These are phyloP conservation scores for Phortica variegata DNA, from an alignment of 1,140 invertebrate species.

Conservation along the genomic window DNA sequence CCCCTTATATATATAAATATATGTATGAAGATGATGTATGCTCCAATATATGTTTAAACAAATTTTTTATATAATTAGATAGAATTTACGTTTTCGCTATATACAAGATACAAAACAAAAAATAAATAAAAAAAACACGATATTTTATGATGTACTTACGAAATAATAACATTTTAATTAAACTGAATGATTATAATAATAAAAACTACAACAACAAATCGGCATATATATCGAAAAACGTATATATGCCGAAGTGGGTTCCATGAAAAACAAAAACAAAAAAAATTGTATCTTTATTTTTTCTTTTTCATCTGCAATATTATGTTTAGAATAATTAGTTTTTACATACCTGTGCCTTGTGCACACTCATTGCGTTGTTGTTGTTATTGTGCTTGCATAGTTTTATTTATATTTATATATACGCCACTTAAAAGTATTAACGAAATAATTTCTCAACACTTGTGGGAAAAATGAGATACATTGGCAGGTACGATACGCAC, in stretches of 20 bases:
- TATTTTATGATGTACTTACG: slow-evolving; percentile 38
- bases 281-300: slow-evolving; percentile 4
- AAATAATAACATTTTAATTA: slow-evolving; percentile 27
- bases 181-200: slow-evolving; percentile 7
- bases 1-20: not conserved
- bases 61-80: slow-evolving; percentile 15
- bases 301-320: slow-evolving; percentile 20
- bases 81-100: slow-evolving; percentile 22
- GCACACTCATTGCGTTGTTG: slow-evolving; percentile 15
- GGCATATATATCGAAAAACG: slow-evolving; percentile 28
- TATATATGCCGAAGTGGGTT: slow-evolving; percentile 42
- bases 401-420: slow-evolving; percentile 31
- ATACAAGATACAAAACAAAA: slow-evolving; percentile 19
- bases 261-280: slow-evolving; percentile 36
- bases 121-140: slow-evolving; percentile 9
- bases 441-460: slow-evolving; percentile 45
- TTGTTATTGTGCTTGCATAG: slow-evolving; percentile 10
- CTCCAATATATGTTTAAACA: slow-evolving; percentile 21
- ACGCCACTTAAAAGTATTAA: slow-evolving; percentile 15
- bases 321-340: slow-evolving; percentile 38
- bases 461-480: too few relatives aligned
- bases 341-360: slow-evolving; percentile 23
- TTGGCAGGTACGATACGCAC: too few relatives aligned
- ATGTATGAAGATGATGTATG: slow-evolving; percentile 21
- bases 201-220: slow-evolving; percentile 38